These are phyloP conservation scores for Euproctis similis DNA, from an alignment of 2,888 invertebrate genomes.

Conservation along the genomic window DNA sequence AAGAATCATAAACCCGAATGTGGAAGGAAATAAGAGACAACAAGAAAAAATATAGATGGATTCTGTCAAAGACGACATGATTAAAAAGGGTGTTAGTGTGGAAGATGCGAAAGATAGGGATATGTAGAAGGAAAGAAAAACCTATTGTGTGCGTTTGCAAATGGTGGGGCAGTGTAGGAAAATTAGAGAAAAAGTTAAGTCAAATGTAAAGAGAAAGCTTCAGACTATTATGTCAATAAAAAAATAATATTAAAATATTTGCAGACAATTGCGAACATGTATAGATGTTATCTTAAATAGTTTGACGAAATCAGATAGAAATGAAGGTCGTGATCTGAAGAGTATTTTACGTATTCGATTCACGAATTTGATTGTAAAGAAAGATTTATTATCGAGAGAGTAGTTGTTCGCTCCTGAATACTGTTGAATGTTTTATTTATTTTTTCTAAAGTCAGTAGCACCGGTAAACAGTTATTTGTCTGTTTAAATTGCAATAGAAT, in stretches of 20 bases:
- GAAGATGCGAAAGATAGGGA: no score
- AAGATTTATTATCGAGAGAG: conserved; percentile 21
- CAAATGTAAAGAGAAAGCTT: no score
- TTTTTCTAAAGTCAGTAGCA: conserved; percentile 36
- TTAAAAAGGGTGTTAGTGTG: no score
- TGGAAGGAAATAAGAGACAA: no score
- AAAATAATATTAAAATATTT: conserved; percentile 29
- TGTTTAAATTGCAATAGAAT: conserved; percentile 56
- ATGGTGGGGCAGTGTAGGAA: no score
- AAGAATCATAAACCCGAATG: no score
- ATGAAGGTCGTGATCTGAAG: conserved; percentile 40
- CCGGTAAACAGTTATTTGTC: conserved; percentile 58
- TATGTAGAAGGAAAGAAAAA: no score
- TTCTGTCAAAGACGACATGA: no score
- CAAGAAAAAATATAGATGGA: no score
- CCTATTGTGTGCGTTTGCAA: no score
- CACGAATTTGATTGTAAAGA: conserved; percentile 26
- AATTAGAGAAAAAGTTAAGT: conserved; percentile 16
- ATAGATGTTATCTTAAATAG: conserved; percentile 33
- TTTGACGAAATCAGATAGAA: conserved; percentile 38
- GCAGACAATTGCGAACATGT: conserved; percentile 26
- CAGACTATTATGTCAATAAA: no score
- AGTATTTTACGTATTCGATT: conserved; percentile 32
- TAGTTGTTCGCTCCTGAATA: conserved; percentile 37
- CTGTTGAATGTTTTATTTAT: conserved; percentile 43